Evolutionary conservation across 2,113 vertebrate genomes (phyloP).

Genomic region (Catharus fuscescens): DNA sequence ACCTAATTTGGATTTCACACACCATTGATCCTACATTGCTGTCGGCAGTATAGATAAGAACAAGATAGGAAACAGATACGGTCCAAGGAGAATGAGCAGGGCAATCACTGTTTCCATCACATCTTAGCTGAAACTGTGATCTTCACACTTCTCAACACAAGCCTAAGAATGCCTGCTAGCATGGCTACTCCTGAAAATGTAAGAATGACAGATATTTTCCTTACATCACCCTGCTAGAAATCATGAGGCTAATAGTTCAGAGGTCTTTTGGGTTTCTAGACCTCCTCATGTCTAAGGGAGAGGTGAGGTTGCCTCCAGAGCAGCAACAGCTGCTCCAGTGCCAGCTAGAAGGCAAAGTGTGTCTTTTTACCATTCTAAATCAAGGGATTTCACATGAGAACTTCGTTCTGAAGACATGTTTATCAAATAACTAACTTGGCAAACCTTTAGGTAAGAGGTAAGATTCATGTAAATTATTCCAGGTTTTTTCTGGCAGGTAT

Average conservation of each 20-base stretch:
- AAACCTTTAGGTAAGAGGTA: not conserved
- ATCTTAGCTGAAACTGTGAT: not conserved
- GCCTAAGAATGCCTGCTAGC: fast-evolving
- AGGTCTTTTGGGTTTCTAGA: not conserved
- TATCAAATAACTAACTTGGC: not conserved
- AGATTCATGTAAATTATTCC: not conserved
- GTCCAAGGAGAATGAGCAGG: fast-evolving
- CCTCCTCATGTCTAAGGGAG: not conserved
- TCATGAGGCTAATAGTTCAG: not conserved
- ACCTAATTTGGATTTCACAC: not conserved
- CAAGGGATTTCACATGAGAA: not conserved
- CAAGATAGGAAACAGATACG: not conserved
- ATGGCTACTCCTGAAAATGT: not conserved
- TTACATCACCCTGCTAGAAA: not conserved
- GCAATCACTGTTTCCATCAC: not conserved
- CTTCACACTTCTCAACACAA: not conserved
- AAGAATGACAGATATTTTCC: not conserved
- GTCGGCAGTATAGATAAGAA: not conserved
- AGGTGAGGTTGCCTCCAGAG: not conserved
- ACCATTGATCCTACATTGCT: not conserved
- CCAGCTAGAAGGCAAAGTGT: not conserved
- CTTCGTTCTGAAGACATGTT: not conserved
- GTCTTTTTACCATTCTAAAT: not conserved
- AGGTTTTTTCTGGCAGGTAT: not conserved
- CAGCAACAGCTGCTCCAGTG: not conserved